Evolutionary conservation across 2,888 invertebrate species (phyloP).

Genomic region (Mellilla xanthometata): DNA sequence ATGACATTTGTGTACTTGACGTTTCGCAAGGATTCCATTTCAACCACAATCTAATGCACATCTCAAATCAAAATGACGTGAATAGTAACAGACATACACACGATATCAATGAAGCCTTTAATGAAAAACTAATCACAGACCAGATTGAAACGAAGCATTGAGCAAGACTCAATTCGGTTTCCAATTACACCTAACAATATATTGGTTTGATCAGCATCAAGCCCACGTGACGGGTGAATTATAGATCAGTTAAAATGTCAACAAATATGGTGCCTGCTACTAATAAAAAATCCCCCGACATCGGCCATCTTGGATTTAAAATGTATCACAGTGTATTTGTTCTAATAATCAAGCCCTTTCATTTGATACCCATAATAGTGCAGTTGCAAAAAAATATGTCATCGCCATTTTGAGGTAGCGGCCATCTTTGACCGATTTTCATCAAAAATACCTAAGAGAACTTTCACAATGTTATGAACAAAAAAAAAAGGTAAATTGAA

Average conservation of each 20-base stretch:
- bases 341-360: too few relatives aligned
- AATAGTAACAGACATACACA: neutral
- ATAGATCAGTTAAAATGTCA: slow-evolving; percentile 21
- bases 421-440: too few relatives aligned
- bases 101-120: neutral
- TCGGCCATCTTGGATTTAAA: too few relatives aligned
- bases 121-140: slow-evolving; percentile 5
- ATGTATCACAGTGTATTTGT: too few relatives aligned
- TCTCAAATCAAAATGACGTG: neutral
- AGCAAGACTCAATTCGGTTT: slow-evolving; percentile 21
- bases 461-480: too few relatives aligned
- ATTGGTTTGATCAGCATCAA: slow-evolving; percentile 23
- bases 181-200: slow-evolving; percentile 32
- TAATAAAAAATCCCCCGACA: slow-evolving; percentile 21
- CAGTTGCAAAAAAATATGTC: too few relatives aligned
- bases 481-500: too few relatives aligned
- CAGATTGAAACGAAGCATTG: slow-evolving; percentile 11
- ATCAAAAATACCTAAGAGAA: too few relatives aligned
- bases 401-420: too few relatives aligned
- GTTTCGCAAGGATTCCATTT: slow-evolving; percentile 1
- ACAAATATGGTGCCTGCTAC: slow-evolving; percentile 25
- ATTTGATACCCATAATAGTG: too few relatives aligned
- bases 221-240: slow-evolving; percentile 21
- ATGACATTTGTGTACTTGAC: neutral
- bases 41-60: neutral